A percentile compares a stretch with the other conserved stretches of the same genome.
These are phyloP conservation scores for Marmota flaviventris DNA, from an alignment of 2,113 vertebrate species.

Conservation along the genomic window DNA sequence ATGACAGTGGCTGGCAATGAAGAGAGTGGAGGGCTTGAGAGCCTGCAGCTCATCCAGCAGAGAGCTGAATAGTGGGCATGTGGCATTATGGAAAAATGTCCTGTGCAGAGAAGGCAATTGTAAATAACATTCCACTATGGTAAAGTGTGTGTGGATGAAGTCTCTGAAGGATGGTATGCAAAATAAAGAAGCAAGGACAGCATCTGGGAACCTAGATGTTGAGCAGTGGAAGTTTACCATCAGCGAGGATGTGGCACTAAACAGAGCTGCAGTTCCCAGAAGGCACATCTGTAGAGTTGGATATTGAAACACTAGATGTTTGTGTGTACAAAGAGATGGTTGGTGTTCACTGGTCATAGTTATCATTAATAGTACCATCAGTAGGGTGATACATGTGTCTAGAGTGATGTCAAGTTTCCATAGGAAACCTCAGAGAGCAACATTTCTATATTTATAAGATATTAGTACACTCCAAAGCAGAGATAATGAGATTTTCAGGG, in stretches of 20 bases:
- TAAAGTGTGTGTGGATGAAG: not conserved
- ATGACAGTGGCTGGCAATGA: not conserved
- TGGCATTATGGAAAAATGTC: not conserved
- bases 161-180: not conserved
- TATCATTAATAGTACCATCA: not conserved
- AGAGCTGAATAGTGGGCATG: not conserved
- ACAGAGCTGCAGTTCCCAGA: not conserved
- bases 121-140: not conserved
- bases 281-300: not conserved
- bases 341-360: not conserved
- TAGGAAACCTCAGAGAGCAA: not conserved
- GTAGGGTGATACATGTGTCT: not conserved
- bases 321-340: not conserved
- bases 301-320: not conserved
- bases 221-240: not conserved
- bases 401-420: not conserved
- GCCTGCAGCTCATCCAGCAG: not conserved
- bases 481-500: not conserved
- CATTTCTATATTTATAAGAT: slow-evolving; percentile 21
- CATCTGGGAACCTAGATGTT: not conserved
- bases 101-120: not conserved
- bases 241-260: not conserved
- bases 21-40: not conserved
- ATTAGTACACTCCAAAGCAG: slow-evolving; percentile 14
- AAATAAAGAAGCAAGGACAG: not conserved